A percentile compares a stretch with the other conserved stretches of the same genome.
Evolutionary conservation across 2,888 invertebrate species (phyloP).

Genomic region (Caenorhabditis sp.): DNA sequence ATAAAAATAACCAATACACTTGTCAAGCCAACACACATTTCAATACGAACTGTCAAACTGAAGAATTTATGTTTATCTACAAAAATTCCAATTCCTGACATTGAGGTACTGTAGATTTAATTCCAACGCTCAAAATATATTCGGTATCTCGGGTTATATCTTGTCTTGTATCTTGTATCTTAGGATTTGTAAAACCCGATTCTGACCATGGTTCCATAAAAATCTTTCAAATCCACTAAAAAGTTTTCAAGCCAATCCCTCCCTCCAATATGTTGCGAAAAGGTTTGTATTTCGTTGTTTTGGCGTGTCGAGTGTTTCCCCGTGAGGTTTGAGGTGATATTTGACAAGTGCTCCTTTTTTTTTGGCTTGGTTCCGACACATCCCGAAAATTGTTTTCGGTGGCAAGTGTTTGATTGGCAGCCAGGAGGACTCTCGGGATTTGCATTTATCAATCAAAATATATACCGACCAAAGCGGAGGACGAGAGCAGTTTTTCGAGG

Average conservation of each 20-base stretch:
- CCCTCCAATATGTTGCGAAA: neutral
- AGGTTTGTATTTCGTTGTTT: constrained; percentile 4
- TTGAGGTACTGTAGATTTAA: no score
- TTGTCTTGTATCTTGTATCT: no score
- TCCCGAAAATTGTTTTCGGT: constrained; percentile 38
- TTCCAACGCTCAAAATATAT: no score
- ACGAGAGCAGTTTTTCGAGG: neutral
- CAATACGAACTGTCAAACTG: no score
- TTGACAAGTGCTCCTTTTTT: constrained; percentile 31
- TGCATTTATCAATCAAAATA: constrained; percentile 42
- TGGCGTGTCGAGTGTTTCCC: constrained; percentile 34
- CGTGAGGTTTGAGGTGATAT: constrained; percentile 29
- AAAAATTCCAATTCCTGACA: no score
- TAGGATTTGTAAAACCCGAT: no score
- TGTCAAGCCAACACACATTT: no score
- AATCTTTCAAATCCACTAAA: constrained; percentile 31
- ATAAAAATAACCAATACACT: no score
- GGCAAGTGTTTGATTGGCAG: constrained; percentile 46
- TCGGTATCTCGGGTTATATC: no score
- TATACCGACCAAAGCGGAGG: no score
- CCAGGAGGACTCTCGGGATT: constrained; percentile 26
- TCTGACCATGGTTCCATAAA: no score
- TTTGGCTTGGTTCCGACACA: neutral
- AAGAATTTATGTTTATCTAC: no score
- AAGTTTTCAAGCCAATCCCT: constrained; percentile 22